Evolutionary conservation across 2,797 vertebrate species (phyloP).

Genomic region (Trachurus trachurus): DNA sequence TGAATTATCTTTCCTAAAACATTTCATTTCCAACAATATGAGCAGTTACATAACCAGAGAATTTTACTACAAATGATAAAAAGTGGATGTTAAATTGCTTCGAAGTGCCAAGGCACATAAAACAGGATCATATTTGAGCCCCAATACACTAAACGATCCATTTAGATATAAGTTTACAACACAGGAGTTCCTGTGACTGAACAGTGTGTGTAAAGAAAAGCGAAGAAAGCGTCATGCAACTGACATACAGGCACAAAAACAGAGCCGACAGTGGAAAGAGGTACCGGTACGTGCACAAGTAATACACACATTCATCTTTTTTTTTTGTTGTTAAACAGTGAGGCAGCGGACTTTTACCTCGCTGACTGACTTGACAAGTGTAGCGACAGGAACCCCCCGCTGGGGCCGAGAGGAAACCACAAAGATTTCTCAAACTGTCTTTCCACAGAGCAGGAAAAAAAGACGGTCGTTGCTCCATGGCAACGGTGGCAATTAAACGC

Average conservation of each 20-base stretch:
- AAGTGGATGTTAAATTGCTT: neutral
- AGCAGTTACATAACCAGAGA: neutral
- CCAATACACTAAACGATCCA: neutral
- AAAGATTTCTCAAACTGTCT: neutral
- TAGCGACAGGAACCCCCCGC: neutral
- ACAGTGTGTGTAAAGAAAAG: neutral
- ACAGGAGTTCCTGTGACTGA: neutral
- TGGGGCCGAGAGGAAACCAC: conserved; percentile 6
- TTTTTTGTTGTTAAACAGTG: neutral
- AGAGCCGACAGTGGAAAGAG: neutral
- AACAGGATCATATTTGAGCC: neutral
- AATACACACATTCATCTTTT: neutral
- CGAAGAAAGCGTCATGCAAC: neutral
- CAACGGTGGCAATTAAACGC: neutral
- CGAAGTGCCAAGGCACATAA: neutral
- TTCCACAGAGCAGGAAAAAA: neutral
- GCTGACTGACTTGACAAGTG: neutral
- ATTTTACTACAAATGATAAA: neutral
- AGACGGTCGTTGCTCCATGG: neutral
- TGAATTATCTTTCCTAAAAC: neutral
- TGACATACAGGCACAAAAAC: conserved; percentile 52
- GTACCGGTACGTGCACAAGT: neutral
- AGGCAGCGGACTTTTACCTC: neutral
- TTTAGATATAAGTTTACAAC: conserved; percentile 4
- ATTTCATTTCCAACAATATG: neutral